Evolutionary conservation across 2,797 vertebrate genomes (phyloP), one percentile per base, ranked within the genome.

Genomic region (Ataeniobius toweri): DNA sequence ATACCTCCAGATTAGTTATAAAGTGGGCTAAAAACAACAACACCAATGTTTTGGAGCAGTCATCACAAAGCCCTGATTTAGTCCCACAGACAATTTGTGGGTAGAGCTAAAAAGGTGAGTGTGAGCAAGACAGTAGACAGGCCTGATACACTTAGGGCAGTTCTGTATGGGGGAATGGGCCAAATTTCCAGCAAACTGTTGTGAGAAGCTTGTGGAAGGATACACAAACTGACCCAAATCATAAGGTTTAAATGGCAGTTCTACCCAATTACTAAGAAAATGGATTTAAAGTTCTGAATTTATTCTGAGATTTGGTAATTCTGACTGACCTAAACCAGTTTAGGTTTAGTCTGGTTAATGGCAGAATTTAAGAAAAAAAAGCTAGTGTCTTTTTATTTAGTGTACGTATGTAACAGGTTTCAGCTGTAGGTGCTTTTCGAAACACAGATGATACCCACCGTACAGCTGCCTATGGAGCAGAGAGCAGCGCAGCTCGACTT

Each of bases 401-500:
- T n/a, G n/a, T 7, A 46, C n/a, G 41, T 46, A 26, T 14, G 44
- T 46, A 69, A 46, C 22, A 46, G 24, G 41, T 44, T 46, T 46
- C 41, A 14, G 7, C 41, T 74, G 76, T 76, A 83, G 50, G 71
- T 79, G 76, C 81, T 79, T 9, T 16, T 73, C 31, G 22, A 31
- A 75, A 75, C 31, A 28, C 76, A 74, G 79, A 77, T 67, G 80
- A 78, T 85, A 80, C 50, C 53, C 73, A 73, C 76, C 9, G 41
- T 20, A 58, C 76, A 78, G 85, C 88, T 82, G 81, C 86, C 74
- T 75, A 73, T 75, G 80, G 84, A 88, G 84, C 68, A 85, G 58
- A 85, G 83, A 78, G 82, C 86, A 88, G 86, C 86, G 76, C 78
- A 79, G 82, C 80, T 71, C 14, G 18, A 77, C 89, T 88, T 89